A percentile compares a stretch with the other conserved stretches of the same genome.
phyloP scores from a whole-genome alignment of 2,113 vertebrate species.

The Isurus oxyrinchus region DNA sequence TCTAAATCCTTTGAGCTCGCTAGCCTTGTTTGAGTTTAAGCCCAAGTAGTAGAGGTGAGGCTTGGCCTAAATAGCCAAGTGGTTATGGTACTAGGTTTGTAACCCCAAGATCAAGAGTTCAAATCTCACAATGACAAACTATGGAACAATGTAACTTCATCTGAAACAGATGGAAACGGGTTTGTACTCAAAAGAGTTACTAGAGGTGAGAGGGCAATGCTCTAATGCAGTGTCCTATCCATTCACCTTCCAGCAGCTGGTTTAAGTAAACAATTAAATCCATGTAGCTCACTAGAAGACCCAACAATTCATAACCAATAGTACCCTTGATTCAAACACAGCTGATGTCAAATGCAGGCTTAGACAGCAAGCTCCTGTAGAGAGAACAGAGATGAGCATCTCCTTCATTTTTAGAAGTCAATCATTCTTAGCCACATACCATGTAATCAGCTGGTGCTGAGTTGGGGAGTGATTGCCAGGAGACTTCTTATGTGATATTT shows the following conservation, averaged over 20 bases:
- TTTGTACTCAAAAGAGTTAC: too few species aligned
- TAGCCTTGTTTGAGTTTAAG: background rate
- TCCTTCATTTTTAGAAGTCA: background rate
- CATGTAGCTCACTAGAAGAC: background rate
- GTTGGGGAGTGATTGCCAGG: background rate
- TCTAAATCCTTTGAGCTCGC: background rate
- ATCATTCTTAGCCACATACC: background rate
- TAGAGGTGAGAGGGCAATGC: background rate
- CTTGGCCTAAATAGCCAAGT: too few species aligned
- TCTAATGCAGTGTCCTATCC: background rate
- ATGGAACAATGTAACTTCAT: too few species aligned
- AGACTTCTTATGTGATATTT: background rate
- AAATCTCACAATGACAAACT: too few species aligned
- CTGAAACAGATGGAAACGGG: too few species aligned
- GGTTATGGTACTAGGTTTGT: too few species aligned
- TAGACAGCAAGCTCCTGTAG: background rate
- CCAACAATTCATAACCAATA: background rate
- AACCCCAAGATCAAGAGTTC: too few species aligned
- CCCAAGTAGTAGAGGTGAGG: background rate
- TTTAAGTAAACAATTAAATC: background rate
- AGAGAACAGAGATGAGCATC: background rate
- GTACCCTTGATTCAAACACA: background rate
- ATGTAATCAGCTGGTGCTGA: background rate
- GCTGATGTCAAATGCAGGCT: background rate
- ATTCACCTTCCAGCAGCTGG: background rate